A percentile compares a stretch with the other conserved stretches of the same genome.
These are phyloP conservation scores for Hypsopygia costalis DNA, from an alignment of 2,888 invertebrate species.

Conservation along the genomic window DNA sequence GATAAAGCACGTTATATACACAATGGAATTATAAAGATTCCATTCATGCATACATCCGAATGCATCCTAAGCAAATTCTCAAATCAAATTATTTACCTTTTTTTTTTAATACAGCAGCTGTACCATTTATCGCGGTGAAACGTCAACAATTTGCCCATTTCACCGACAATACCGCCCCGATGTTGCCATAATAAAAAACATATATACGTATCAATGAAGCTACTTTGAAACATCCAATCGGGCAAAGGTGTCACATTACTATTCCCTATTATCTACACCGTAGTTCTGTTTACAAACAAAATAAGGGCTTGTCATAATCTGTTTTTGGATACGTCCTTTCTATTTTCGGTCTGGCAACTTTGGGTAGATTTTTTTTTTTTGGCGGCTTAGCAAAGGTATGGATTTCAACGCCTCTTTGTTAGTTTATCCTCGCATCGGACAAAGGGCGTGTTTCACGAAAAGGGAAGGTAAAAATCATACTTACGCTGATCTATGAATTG, in stretches of 20 bases:
- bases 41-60: constrained; percentile 44
- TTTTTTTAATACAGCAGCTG: constrained; percentile 64
- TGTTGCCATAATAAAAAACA: constrained; percentile 56
- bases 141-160: constrained; percentile 74
- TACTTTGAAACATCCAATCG: constrained; percentile 64
- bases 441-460: constrained; percentile 61
- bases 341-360: constrained; percentile 71
- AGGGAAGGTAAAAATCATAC: constrained; percentile 57
- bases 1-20: too few relatives aligned
- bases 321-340: constrained; percentile 69
- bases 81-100: constrained; percentile 32
- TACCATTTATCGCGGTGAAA: constrained; percentile 43
- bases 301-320: constrained; percentile 78
- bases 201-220: constrained; percentile 55
- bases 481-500: constrained; percentile 53
- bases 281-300: constrained; percentile 76
- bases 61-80: constrained; percentile 32
- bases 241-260: constrained; percentile 75
- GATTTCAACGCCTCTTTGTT: constrained; percentile 77
- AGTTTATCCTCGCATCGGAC: constrained; percentile 56
- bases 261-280: constrained; percentile 48
- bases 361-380: constrained; percentile 56
- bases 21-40: neutral
- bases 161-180: constrained; percentile 49
- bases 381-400: constrained; percentile 58